phyloP scores from a whole-genome alignment of 2,113 vertebrate species.

The Hippopotamus amphibius region DNA sequence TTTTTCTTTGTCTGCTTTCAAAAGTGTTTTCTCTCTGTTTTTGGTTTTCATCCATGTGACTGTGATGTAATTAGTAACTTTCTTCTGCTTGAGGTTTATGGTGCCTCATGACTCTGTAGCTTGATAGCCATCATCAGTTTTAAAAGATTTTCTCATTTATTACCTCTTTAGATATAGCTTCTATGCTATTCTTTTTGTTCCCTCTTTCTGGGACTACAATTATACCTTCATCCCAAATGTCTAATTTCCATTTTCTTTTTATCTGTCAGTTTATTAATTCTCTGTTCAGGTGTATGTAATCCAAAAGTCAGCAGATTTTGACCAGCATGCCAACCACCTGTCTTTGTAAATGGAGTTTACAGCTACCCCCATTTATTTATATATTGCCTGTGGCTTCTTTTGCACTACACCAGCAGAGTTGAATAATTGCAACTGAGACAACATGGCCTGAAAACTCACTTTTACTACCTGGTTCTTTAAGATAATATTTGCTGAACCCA shows the following conservation, averaged over 20 bases:
- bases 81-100: not conserved
- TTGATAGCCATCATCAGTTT: not conserved
- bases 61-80: not conserved
- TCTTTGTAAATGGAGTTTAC: not conserved
- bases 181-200: not conserved
- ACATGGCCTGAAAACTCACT: not conserved
- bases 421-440: not conserved
- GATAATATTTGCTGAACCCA: not conserved
- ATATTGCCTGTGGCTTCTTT: not conserved
- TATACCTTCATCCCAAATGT: not conserved
- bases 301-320: not conserved
- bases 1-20: constrained; percentile 11
- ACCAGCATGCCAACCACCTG: not conserved
- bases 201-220: not conserved
- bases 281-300: not conserved
- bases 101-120: not conserved
- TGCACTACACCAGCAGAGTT: not conserved
- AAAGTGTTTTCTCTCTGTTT: not conserved
- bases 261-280: not conserved
- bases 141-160: not conserved
- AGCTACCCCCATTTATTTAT: not conserved
- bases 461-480: not conserved
- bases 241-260: not conserved
- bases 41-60: not conserved
- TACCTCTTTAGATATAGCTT: not conserved